A percentile compares a stretch with the other conserved stretches of the same genome.
Conservation (phyloP, 2,113 vertebrate species). For the Nesoenas mayeri region DNA sequence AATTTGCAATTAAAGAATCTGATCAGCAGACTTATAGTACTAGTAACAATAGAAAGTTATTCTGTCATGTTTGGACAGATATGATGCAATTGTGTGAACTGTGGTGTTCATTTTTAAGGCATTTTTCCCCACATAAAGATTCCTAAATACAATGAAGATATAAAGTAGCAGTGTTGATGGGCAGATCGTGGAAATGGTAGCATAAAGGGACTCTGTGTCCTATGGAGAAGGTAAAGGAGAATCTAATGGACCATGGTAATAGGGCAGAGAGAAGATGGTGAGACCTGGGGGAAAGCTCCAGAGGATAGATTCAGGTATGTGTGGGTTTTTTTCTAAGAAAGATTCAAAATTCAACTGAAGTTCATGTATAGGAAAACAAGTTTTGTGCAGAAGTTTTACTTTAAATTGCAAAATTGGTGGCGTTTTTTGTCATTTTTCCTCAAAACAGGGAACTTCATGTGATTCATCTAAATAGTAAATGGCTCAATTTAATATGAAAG, state of each 20-base stretch:
- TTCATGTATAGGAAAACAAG: neutral
- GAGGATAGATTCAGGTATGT: neutral
- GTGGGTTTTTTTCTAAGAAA: neutral
- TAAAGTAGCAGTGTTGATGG: neutral
- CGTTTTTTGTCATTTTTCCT: neutral
- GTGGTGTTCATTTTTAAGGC: neutral
- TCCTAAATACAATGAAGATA: neutral
- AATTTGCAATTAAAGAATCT: neutral
- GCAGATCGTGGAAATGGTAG: accelerated
- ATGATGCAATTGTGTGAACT: neutral
- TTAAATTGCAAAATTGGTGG: neutral
- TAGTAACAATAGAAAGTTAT: neutral
- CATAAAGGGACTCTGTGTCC: neutral
- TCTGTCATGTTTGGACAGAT: neutral
- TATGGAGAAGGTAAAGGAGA: neutral
- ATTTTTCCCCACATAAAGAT: neutral
- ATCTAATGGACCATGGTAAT: neutral
- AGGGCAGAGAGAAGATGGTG: neutral
- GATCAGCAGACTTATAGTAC: neutral
- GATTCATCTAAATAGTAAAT: neutral
- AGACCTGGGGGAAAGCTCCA: neutral
- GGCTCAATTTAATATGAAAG: neutral
- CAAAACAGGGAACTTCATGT: neutral
- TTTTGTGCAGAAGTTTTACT: neutral
- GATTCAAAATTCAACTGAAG: neutral